Conservation (phyloP, 2,113 vertebrate genomes). For the Tiliqua scincoides region DNA sequence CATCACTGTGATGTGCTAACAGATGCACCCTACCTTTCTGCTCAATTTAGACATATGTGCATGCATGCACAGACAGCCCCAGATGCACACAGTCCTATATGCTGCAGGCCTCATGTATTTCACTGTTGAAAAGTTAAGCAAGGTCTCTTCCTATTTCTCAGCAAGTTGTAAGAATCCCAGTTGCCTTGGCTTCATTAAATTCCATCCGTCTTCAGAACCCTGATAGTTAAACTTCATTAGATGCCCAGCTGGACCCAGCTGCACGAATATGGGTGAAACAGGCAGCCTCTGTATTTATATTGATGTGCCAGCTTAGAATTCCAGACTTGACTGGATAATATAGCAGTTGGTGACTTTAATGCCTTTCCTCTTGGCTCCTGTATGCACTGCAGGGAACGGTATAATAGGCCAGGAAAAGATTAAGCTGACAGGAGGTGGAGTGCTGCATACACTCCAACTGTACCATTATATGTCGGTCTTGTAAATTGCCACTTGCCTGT, state of each 20-base stretch:
- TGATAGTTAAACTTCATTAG: not conserved
- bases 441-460: not conserved
- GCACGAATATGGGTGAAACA: fast-evolving
- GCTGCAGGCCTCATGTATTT: not conserved
- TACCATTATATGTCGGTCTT: not conserved
- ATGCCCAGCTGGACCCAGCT: not conserved
- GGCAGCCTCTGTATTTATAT: fast-evolving
- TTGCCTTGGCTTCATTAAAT: not conserved
- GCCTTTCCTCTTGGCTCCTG: not conserved
- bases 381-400: not conserved
- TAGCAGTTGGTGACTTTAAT: not conserved
- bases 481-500: not conserved
- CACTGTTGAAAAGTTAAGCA: not conserved
- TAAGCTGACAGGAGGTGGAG: not conserved
- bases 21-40: conserved; percentile 9
- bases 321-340: not conserved
- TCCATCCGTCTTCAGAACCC: not conserved
- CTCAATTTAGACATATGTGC: not conserved
- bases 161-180: not conserved
- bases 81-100: no score
- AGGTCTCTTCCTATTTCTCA: not conserved
- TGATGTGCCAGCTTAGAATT: not conserved
- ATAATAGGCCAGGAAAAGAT: not conserved
- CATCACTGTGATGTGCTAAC: not conserved
- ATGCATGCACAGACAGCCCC: not conserved